Evolutionary conservation across 2,888 invertebrate genomes (phyloP), one percentile per base, ranked within the genome.

Genomic region (Notodonta dromedarius): DNA sequence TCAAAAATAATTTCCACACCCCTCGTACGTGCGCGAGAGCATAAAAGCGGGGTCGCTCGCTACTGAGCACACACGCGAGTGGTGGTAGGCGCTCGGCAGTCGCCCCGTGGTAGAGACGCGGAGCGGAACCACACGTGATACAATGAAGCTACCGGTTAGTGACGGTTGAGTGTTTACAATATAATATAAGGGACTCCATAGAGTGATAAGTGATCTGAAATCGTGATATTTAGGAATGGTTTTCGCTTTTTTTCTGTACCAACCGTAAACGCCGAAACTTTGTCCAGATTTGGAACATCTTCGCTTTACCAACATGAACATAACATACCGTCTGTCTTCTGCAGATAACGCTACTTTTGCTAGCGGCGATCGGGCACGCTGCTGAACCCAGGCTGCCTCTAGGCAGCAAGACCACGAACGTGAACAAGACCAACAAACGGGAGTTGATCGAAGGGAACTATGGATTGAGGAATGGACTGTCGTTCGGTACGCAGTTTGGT

Each of bases 371-470:
- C 16, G 70, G 78, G 65, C 78, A 82, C 0, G 86, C 83, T 42
- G 79, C 74, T 51, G 78, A 24, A 13, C 46, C 64, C 35, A 44
- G 14, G 16, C 32, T 14, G 16, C n/a, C 57, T 6, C 13, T 78
- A 24, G 62, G 70, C 58, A 64, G 61, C 40, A 62, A 65, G 39
- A 57, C 52, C 35, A 71, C 71, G 50, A 66, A 72, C 66, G 80
- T 70, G 63, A 69, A 46, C 40, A 81, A 78, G 46, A 76, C 81
- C 0, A 86, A 78, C 16, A 89, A 89, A 65, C 75, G 89, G 48
- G 86, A 84, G 6, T 69, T 85, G 5, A 67, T 67, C 4, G 86
- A 87, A 61, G 87, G 86, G 9, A 85, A 83, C 61, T 83, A 60
- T 39, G 82, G 82, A 6, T 66, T 71, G 0, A 46, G 60, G 16